A percentile compares a stretch with the other conserved stretches of the same genome.
Evolutionary conservation across 2,113 vertebrate species (phyloP).

Genomic region (Pantherophis guttatus): DNA sequence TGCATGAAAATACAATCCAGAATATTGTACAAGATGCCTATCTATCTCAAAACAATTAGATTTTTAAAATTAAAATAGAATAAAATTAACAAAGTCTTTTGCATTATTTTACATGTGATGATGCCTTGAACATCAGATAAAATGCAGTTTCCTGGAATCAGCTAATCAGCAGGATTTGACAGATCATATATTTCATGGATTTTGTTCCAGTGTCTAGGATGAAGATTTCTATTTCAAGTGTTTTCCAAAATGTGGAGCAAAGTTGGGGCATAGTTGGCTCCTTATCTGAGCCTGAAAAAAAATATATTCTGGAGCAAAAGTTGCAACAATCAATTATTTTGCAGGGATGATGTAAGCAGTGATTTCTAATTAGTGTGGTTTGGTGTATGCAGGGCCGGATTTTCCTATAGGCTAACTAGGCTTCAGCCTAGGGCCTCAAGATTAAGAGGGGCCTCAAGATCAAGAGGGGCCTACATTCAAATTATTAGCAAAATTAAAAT

Average conservation of each 20-base stretch:
- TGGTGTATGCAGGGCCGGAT: not conserved
- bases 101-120: slow-evolving; percentile 9
- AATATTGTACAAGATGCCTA: slow-evolving; percentile 29
- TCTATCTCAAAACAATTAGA: slow-evolving; percentile 14
- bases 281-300: not conserved
- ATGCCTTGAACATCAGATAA: not conserved
- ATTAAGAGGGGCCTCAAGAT: too few relatives aligned
- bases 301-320: not conserved
- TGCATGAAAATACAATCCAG: slow-evolving; percentile 33
- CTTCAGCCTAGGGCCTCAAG: too few relatives aligned
- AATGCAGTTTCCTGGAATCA: slow-evolving; percentile 2
- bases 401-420: too few relatives aligned
- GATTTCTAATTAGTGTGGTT: not conserved
- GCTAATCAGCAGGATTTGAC: not conserved
- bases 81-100: not conserved
- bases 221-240: not conserved
- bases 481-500: too few relatives aligned
- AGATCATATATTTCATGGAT: not conserved
- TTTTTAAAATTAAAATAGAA: not conserved
- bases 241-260: not conserved
- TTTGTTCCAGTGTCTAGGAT: not conserved
- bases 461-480: too few relatives aligned
- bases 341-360: not conserved
- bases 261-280: not conserved
- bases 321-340: not conserved